A percentile compares a stretch with the other conserved stretches of the same genome.
phyloP scores from a whole-genome alignment of 2,888 invertebrate species.

The Ophion costatus region DNA sequence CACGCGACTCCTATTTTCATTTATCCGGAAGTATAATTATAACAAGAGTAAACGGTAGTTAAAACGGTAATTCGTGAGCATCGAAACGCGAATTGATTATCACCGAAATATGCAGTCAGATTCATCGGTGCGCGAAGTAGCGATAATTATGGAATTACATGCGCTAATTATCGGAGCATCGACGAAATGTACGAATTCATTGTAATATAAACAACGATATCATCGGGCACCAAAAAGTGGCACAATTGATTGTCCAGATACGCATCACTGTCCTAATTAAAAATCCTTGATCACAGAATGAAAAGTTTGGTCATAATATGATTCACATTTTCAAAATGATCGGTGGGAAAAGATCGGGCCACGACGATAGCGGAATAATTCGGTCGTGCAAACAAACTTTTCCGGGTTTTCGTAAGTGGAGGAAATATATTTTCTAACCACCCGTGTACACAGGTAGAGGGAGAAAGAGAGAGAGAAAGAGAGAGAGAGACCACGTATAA shows the following conservation, averaged over 20 bases:
- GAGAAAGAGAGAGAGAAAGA: constrained; percentile 7
- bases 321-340: background rate
- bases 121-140: too few species aligned
- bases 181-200: background rate
- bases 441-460: background rate
- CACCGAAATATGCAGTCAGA: background rate
- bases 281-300: background rate
- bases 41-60: background rate
- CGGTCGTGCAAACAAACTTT: background rate
- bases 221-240: background rate
- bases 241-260: background rate
- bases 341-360: background rate
- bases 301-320: background rate
- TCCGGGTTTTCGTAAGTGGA: background rate
- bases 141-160: background rate
- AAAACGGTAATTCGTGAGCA: background rate
- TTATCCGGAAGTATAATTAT: background rate
- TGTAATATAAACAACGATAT: background rate
- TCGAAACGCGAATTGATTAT: background rate
- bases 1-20: background rate
- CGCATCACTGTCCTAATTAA: background rate
- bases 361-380: background rate
- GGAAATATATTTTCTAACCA: constrained; percentile 10
- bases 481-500: constrained; percentile 7
- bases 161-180: background rate